These are phyloP conservation scores for Drosophila ficusphila DNA, from an alignment of 1,140 invertebrate species.

Conservation along the genomic window DNA sequence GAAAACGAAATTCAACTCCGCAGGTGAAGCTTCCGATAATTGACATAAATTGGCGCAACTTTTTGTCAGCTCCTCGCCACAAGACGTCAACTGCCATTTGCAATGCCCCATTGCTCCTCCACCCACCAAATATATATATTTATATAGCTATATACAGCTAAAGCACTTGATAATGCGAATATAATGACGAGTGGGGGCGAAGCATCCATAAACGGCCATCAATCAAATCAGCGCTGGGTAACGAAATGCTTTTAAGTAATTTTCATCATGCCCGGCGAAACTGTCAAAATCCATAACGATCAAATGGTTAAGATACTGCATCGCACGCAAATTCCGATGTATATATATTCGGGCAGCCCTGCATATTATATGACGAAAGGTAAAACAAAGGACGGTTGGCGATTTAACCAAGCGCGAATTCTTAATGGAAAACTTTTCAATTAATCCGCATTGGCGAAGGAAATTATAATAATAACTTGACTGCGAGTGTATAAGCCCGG, in stretches of 20 bases:
- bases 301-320: slow-evolving; percentile 58
- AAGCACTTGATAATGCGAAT: slow-evolving; percentile 74
- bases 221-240: slow-evolving; percentile 73
- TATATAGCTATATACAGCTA: slow-evolving; percentile 11
- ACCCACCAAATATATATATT: slow-evolving; percentile 8
- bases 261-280: slow-evolving; percentile 68
- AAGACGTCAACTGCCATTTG: slow-evolving; percentile 78
- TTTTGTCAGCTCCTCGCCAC: slow-evolving; percentile 76
- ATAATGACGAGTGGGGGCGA: slow-evolving; percentile 56
- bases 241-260: slow-evolving; percentile 79
- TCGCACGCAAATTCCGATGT: slow-evolving; percentile 23
- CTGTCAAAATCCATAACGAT: slow-evolving; percentile 81
- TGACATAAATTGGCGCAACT: slow-evolving; percentile 80
- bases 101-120: slow-evolving; percentile 61
- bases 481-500: slow-evolving; percentile 35
- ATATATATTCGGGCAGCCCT: slow-evolving; percentile 1
- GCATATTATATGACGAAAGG: slow-evolving; percentile 8
- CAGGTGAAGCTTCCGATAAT: slow-evolving; percentile 71
- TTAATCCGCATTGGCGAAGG: slow-evolving; percentile 76
- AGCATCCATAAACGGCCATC: slow-evolving; percentile 71
- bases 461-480: slow-evolving; percentile 80
- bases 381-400: slow-evolving; percentile 37
- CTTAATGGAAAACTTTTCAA: slow-evolving; percentile 81
- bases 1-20: slow-evolving; percentile 37
- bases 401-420: slow-evolving; percentile 73